Percentiles rank a stretch among this genome's conserved stretches.
phyloP scores from a whole-genome alignment of 2,888 invertebrate genomes.

The Drosophila tripunctata region DNA sequence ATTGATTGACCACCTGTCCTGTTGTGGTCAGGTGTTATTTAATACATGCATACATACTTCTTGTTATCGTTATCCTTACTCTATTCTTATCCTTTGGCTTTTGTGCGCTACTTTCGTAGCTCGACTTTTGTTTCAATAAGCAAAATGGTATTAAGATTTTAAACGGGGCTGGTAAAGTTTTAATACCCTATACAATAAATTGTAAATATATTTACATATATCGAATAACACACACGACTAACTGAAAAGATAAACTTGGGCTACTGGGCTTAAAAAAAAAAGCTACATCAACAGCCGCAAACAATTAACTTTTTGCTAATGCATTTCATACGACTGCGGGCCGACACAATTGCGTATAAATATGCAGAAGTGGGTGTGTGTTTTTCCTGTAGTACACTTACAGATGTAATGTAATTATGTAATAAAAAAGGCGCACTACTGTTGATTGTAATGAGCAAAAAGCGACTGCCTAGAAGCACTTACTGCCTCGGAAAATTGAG shows the following conservation, averaged over 20 bases:
- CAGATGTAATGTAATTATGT: slow-evolving; percentile 59
- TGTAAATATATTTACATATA: slow-evolving; percentile 34
- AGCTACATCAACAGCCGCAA: not conserved
- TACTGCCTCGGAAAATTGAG: slow-evolving; percentile 43
- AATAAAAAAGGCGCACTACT: slow-evolving; percentile 27
- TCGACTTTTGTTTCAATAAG: slow-evolving; percentile 23
- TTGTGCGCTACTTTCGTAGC: slow-evolving; percentile 25
- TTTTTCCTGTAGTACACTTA: not conserved
- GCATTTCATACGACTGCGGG: slow-evolving; percentile 15
- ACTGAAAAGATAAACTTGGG: no score
- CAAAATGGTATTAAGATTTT: slow-evolving; percentile 70
- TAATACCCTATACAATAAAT: slow-evolving; percentile 64
- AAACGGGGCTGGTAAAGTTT: slow-evolving; percentile 82
- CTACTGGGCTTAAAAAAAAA: not conserved
- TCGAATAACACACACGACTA: slow-evolving; percentile 17
- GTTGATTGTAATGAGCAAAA: slow-evolving; percentile 57
- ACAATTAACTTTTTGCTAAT: slow-evolving; percentile 43
- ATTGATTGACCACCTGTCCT: slow-evolving; percentile 53
- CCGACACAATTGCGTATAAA: slow-evolving; percentile 19
- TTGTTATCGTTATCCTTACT: slow-evolving; percentile 46
- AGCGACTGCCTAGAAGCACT: slow-evolving; percentile 54
- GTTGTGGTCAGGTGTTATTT: slow-evolving; percentile 51
- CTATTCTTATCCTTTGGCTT: slow-evolving; percentile 34
- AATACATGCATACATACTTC: slow-evolving; percentile 22
- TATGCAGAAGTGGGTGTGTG: not conserved